phyloP scores from a whole-genome alignment of 2,797 vertebrate genomes.

The Pteronotus mesoamericanus region DNA sequence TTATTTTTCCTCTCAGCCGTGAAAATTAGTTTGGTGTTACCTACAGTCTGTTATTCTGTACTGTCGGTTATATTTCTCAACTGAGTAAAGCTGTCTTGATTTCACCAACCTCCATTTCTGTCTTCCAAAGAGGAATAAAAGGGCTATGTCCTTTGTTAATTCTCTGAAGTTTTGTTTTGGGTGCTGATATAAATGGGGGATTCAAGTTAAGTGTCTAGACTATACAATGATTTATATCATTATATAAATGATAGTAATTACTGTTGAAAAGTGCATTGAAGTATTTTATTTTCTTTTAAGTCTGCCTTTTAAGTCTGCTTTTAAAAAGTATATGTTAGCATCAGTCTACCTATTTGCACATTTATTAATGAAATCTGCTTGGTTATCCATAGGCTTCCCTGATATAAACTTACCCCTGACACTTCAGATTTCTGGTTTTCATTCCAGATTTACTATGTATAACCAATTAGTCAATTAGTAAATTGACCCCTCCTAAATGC shows the following conservation, averaged over 20 bases:
- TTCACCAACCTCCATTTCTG: not conserved
- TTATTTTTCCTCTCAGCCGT: not conserved
- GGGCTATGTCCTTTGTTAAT: not conserved
- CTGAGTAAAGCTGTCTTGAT: not conserved
- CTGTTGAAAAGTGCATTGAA: not conserved
- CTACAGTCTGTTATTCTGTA: not conserved
- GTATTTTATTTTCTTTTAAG: not conserved
- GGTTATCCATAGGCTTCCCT: not conserved
- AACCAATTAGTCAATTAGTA: not conserved
- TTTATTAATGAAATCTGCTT: not conserved
- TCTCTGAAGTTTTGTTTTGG: not conserved
- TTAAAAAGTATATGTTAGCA: not conserved
- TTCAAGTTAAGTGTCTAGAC: not conserved
- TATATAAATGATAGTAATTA: not conserved
- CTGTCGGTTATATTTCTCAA: not conserved
- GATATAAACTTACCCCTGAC: not conserved
- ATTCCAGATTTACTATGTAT: not conserved
- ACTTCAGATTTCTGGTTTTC: not conserved
- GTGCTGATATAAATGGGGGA: not conserved
- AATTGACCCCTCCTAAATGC: not conserved
- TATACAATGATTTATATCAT: not conserved
- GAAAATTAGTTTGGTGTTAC: not conserved
- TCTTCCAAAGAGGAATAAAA: constrained; percentile 2
- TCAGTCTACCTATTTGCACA: not conserved
- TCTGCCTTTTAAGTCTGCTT: not conserved